Evolutionary conservation across 1,140 invertebrate genomes (phyloP), one percentile per base, ranked within the genome.

Genomic region (Apis laboriosa): DNA sequence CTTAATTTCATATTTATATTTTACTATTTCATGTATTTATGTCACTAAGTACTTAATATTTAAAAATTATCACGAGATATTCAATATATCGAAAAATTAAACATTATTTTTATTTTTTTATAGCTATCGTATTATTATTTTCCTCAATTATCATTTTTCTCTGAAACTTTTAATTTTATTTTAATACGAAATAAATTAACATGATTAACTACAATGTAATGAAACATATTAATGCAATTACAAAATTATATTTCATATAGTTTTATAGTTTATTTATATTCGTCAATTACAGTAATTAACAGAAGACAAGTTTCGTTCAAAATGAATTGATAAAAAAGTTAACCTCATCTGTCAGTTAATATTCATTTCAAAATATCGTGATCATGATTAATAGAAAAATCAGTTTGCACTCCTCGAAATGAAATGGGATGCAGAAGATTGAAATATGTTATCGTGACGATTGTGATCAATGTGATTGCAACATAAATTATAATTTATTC

Each of bases 401-500:
- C 49, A 15, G 1, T 51, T 68, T n/a, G 43, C 66, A n/a, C 21
- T 12, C 21, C 11, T 15, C 43, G 21, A 67, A 67, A 67, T 17
- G 66, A 67, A 67, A 67, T 34, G 21, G 43, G 49, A 70, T 24
- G 49, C 49, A 70, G 49, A 53, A 70, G n/a, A 70, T 70, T 70
- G 67, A 53, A 70, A 70, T 17, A 70, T 24, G 67, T 53, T 51
- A 53, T 70, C 49, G 49, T 17, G 21, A 51, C 49, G 21, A 51
- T 53, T 68, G 49, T 19, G 21, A 51, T 11, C 12, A 51, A 21
- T 12, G 8, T 9, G 21, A 12, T 51, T 51, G 21, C 67, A 51
- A 51, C 67, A 70, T 51, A 70, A 70, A 53, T 70, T 70, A n/a
- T 21, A 70, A 70, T 51, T 70, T 70, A 70, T 70, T 70, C 13